Percentiles rank a stretch among this genome's conserved stretches.
Evolutionary conservation across 2,797 vertebrate species (phyloP).

Genomic region (Phoebastria nigripes): DNA sequence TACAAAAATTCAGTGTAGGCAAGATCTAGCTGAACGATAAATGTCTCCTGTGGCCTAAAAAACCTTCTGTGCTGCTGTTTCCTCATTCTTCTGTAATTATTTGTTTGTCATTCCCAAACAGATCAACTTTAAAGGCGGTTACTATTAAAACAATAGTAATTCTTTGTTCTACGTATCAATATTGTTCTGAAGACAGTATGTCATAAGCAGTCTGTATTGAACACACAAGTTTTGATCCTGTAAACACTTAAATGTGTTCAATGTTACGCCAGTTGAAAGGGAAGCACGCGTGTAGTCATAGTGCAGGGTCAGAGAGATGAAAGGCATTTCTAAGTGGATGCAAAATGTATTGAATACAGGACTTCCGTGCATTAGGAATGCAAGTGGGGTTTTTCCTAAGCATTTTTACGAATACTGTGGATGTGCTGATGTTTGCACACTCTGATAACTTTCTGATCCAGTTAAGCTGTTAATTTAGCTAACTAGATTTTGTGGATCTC

Average conservation of each 20-base stretch:
- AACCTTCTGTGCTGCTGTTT: not conserved
- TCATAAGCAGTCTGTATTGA: not conserved
- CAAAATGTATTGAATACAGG: not conserved
- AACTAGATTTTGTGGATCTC: not conserved
- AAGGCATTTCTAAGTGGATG: not conserved
- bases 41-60: not conserved
- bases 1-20: not conserved
- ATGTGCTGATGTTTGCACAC: not conserved
- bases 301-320: not conserved
- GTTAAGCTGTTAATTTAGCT: not conserved
- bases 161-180: fast-evolving
- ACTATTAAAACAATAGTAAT: not conserved
- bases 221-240: not conserved
- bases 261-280: not conserved
- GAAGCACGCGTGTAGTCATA: not conserved
- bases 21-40: not conserved
- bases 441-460: not conserved
- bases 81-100: not conserved
- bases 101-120: not conserved
- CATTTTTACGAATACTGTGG: not conserved
- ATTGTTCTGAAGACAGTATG: not conserved
- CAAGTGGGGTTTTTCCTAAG: not conserved
- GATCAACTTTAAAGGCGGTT: not conserved
- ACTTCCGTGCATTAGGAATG: not conserved
- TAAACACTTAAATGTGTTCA: not conserved